Percentiles rank a stretch among this genome's conserved stretches.
Evolutionary conservation across 2,113 vertebrate species (phyloP).

Genomic region (Narcine bancroftii): DNA sequence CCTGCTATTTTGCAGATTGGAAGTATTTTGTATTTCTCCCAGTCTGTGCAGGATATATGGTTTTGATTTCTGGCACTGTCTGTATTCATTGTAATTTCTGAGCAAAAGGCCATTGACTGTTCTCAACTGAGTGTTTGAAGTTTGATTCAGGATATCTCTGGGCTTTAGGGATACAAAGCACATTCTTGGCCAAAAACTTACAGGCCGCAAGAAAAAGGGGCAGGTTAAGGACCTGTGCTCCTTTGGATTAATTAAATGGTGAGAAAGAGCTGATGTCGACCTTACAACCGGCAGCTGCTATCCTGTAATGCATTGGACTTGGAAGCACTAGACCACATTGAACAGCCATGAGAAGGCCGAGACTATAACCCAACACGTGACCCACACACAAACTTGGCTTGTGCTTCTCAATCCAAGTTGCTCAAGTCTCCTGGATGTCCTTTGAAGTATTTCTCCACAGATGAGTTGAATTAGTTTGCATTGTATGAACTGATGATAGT

Average conservation of each 20-base stretch:
- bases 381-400: background rate
- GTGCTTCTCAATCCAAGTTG: background rate
- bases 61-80: background rate
- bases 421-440: background rate
- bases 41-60: background rate
- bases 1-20: background rate
- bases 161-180: background rate
- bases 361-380: background rate
- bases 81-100: background rate
- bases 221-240: background rate
- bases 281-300: background rate
- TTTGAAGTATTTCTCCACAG: background rate
- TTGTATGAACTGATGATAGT: background rate
- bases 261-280: background rate
- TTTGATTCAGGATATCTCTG: background rate
- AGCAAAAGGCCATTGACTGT: background rate
- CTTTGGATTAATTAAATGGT: too few species aligned
- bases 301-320: too few species aligned
- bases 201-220: too few species aligned
- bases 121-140: background rate
- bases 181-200: too few species aligned
- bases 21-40: background rate
- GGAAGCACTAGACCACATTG: too few species aligned
- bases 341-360: background rate
- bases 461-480: slow-evolving; percentile 11